Evolutionary conservation across 2,888 invertebrate species (phyloP).

Genomic region (Xestia sexstrigata): DNA sequence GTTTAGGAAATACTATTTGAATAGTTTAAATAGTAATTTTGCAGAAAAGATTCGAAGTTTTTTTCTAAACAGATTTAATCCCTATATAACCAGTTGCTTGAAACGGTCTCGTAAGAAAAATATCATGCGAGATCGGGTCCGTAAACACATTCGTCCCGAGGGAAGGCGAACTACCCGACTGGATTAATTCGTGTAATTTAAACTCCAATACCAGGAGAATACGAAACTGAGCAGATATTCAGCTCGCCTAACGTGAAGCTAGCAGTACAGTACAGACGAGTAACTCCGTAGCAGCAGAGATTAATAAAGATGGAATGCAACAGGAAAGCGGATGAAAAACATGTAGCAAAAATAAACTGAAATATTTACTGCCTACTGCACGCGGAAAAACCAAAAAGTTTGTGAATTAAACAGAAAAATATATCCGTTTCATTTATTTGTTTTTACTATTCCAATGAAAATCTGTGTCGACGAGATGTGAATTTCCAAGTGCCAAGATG

Average conservation of each 20-base stretch:
- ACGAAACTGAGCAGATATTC: conserved; percentile 81
- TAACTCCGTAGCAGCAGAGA: conserved; percentile 26
- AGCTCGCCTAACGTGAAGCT: conserved; percentile 62
- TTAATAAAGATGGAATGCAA: conserved; percentile 38
- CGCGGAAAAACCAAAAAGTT: conserved; percentile 31
- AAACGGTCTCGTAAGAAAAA: conserved; percentile 65
- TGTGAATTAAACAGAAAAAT: conserved; percentile 49
- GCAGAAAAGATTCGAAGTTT: background rate
- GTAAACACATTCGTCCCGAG: conserved; percentile 77
- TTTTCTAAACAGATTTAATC: conserved; percentile 26
- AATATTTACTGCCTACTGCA: conserved; percentile 41
- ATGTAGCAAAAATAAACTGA: conserved; percentile 30
- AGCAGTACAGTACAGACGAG: conserved; percentile 62
- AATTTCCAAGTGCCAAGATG: conserved; percentile 65
- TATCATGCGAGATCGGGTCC: conserved; percentile 69
- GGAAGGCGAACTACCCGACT: conserved; percentile 76
- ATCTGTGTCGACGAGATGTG: conserved; percentile 67
- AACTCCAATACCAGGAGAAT: conserved; percentile 85
- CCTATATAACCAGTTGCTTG: conserved; percentile 21
- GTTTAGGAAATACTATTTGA: conserved; percentile 31
- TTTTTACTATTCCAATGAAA: conserved; percentile 65
- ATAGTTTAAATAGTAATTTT: conserved; percentile 3
- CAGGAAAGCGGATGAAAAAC: conserved; percentile 48
- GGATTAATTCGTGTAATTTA: conserved; percentile 88
- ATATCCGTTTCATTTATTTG: conserved; percentile 56